phyloP scores from a whole-genome alignment of 2,888 invertebrate species.

The Papilio demoleus region DNA sequence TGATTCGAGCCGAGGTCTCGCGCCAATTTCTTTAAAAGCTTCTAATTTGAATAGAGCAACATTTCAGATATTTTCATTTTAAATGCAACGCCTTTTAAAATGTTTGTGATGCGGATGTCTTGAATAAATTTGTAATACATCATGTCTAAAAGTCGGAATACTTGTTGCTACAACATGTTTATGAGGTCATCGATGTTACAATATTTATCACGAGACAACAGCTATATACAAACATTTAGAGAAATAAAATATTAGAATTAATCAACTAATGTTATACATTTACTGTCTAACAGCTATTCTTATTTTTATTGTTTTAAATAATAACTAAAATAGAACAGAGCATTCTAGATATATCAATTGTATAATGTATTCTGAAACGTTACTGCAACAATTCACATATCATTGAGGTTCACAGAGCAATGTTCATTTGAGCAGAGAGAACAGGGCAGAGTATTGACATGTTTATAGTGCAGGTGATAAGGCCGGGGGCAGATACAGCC shows the following conservation, averaged over 20 bases:
- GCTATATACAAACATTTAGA: neutral
- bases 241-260: neutral
- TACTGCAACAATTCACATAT: conserved; percentile 4
- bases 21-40: conserved; percentile 42
- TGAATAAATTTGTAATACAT: neutral
- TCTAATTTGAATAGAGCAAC: conserved; percentile 29
- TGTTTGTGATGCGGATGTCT: neutral
- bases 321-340: too few species aligned
- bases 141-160: conserved; percentile 5
- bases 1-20: conserved; percentile 28
- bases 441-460: conserved; percentile 42
- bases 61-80: too few species aligned
- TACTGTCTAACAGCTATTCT: neutral
- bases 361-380: neutral
- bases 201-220: neutral
- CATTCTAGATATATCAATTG: too few species aligned
- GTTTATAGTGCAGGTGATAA: conserved; percentile 47
- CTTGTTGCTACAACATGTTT: neutral
- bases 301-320: too few species aligned
- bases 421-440: conserved; percentile 31
- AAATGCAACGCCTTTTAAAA: neutral
- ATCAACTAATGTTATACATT: neutral
- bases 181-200: conserved; percentile 7
- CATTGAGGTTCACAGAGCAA: conserved; percentile 29
- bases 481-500: conserved; percentile 44